Evolutionary conservation across 2,113 vertebrate species (phyloP).

Genomic region (Prinia subflava): DNA sequence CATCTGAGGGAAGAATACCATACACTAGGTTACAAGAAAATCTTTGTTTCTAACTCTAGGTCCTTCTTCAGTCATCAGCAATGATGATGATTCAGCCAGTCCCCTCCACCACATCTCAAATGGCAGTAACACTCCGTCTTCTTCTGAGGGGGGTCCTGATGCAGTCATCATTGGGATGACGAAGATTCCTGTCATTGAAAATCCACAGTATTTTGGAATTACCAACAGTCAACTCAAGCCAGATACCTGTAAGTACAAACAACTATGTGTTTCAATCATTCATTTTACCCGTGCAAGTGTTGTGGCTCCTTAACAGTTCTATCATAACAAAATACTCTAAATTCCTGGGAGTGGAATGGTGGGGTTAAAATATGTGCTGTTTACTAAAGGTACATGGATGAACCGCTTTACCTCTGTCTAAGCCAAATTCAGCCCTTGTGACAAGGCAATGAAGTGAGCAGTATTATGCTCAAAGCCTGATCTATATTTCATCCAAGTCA

Average conservation of each 20-base stretch:
- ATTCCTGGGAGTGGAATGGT: not conserved
- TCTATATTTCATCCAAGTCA: not conserved
- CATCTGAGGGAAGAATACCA: not conserved
- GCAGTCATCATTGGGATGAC: slow-evolving; percentile 96
- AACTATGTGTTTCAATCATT: slow-evolving; percentile 12
- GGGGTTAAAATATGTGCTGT: not conserved
- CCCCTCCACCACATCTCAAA: slow-evolving; percentile 96
- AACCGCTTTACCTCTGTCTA: slow-evolving; percentile 25
- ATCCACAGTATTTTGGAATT: slow-evolving; percentile 96
- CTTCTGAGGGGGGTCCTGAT: slow-evolving; percentile 91
- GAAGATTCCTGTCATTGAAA: slow-evolving; percentile 96
- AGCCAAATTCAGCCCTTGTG: slow-evolving; percentile 17
- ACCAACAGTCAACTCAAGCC: slow-evolving; percentile 92
- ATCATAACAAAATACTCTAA: not conserved
- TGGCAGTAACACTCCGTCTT: slow-evolving; percentile 93
- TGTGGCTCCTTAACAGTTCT: slow-evolving; percentile 6
- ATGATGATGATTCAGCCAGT: slow-evolving; percentile 92
- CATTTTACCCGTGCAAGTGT: not conserved
- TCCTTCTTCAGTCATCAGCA: slow-evolving; percentile 94
- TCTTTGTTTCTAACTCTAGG: slow-evolving; percentile 76
- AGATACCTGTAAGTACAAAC: slow-evolving; percentile 90
- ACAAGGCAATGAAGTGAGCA: not conserved
- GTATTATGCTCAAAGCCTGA: not conserved
- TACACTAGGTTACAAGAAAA: slow-evolving; percentile 15
- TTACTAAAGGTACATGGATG: not conserved